Conservation (phyloP, 2,113 vertebrate species). For the Xiphias gladius region DNA sequence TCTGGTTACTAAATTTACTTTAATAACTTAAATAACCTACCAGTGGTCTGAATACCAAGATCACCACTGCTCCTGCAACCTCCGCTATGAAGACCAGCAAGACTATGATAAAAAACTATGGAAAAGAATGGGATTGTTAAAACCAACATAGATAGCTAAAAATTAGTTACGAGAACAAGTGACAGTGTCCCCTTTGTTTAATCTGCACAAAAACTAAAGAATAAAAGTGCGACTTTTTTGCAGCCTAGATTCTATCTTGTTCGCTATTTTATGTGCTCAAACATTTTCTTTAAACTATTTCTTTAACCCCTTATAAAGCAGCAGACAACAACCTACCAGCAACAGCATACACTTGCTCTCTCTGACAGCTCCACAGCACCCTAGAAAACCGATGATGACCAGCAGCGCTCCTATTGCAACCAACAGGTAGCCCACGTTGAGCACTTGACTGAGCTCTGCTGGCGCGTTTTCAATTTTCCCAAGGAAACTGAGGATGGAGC, state of each 20-base stretch:
- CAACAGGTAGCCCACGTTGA: constrained; percentile 86
- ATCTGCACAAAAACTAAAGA: neutral
- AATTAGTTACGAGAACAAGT: neutral
- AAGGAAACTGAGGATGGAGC: constrained; percentile 79
- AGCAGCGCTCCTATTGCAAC: constrained; percentile 83
- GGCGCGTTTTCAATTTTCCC: constrained; percentile 59
- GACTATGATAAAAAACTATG: constrained; percentile 86
- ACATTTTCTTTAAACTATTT: neutral
- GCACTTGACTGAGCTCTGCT: constrained; percentile 76
- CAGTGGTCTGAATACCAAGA: constrained; percentile 85
- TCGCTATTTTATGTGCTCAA: neutral
- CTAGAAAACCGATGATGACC: constrained; percentile 86
- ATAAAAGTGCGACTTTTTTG: no score
- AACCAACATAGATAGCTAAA: neutral
- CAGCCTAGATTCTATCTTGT: no score
- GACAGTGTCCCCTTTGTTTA: no score
- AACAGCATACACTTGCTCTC: constrained; percentile 87
- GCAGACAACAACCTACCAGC: constrained; percentile 76
- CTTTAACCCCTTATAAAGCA: neutral
- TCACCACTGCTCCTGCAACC: constrained; percentile 84
- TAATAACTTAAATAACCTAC: constrained; percentile 82
- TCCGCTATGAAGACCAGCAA: constrained; percentile 87
- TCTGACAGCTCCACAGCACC: constrained; percentile 85
- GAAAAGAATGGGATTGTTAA: neutral
- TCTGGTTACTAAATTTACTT: neutral